Evolutionary conservation across 2,888 invertebrate genomes (phyloP), one percentile per base, ranked within the genome.

Genomic region (Alitta virens): DNA sequence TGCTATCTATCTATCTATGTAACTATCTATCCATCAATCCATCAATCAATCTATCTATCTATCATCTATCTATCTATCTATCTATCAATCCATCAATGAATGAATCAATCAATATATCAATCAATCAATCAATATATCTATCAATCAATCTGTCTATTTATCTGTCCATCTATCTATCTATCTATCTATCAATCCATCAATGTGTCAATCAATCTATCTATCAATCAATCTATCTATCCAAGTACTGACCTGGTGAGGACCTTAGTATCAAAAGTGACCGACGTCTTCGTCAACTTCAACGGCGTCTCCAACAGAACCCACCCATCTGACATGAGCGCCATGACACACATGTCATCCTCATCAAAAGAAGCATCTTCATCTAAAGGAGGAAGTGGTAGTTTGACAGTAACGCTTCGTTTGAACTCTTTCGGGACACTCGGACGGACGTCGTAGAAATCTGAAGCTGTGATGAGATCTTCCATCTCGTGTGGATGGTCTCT

Each of bases 361-460:
- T 59, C 16, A 3, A 54, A 54, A 43, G 58, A 56, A 25, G 64
- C 71, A 56, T 68, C 70, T 46, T 66, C 68, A 7, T 75, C 74
- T 3, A 73, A 71, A 2, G 66, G 68, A 23, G 80, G 78, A 38
- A 80, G 74, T 21, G 80, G 80, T 49, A 80, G 73, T 67, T 79
- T 79, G 53, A 81, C 71, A 2, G 80, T 75, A 16, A 74, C 74
- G 1, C 78, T 63, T 16, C 80, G 63, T 40, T 56, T 60, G 63
- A 71, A 72, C 43, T 51, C 56, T 18, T 54, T 60, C 21, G 49
- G 43, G 21, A 43, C 26, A 25, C 46, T 53, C 2, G 61, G 55
- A n/a, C 33, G 60, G 25, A 77, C 65, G 64, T 76, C 75, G 38
- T 74, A 73, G 55, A 77, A 73, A 62, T 79, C 78, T 5, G 78